Evolutionary conservation across 2,113 vertebrate genomes (phyloP), one percentile per base, ranked within the genome.

Genomic region (Noturus placidus): DNA sequence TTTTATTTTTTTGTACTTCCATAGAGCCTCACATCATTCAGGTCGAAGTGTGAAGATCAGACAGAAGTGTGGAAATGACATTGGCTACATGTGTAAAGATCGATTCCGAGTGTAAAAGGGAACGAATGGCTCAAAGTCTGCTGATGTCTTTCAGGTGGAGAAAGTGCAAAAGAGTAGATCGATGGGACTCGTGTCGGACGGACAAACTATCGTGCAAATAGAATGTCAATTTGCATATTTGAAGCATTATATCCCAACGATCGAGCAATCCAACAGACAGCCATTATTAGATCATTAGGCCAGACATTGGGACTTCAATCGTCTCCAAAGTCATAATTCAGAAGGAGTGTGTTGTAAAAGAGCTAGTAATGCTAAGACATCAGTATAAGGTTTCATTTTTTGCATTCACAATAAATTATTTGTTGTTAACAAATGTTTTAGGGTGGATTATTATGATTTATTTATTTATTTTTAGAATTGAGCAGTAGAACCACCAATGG

Each of bases 11-110:
- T 50, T 27, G 38, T 38, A 70, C 22, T 42, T 86, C 82, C 70
- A 90, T 86, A 88, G 59, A 57, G 70, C 70, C 38, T 83, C 61
- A 83, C 70, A 56, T 82, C 89, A 61, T 85, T 83, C 61, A 46
- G 30, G 67, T 61, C 76, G 52, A n/a, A 80, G 13, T 54, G 63
- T 88, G 61, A 70, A 78, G 77, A 86, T 42, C 50, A 74, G 70
- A 82, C 50, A 46, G 67, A 77, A 57, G 69, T 59, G 65, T 67
- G 56, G 86, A 84, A 89, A 59, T 80, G 79, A 82, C 30, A 79
- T 85, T 79, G 27, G 22, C 76, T 54, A 78, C 63, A 57, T 17
- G 61, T 56, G 76, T 70, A 83, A 86, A 61, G 72, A 84, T 83
- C n/a, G 42, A 56, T 77, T 63, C 38, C 3, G 56, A 22, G 56